Evolutionary conservation across 2,888 invertebrate genomes (phyloP), one percentile per base, ranked within the genome.

Genomic region (Diogma glabrata): DNA sequence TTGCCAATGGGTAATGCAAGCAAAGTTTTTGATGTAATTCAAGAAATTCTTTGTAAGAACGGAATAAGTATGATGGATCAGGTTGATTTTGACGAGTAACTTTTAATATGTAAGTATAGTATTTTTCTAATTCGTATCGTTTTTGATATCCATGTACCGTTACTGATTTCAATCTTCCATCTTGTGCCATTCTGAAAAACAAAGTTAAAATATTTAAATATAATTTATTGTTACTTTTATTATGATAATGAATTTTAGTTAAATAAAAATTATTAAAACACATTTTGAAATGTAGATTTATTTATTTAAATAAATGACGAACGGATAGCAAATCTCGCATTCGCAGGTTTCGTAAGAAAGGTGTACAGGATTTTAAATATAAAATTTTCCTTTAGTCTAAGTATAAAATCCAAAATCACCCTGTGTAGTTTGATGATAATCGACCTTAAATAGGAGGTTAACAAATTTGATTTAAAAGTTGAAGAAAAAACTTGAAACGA

Each of bases 11-110:
- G 74, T 92, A 96, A 67, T 88, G 84, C 58, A 88, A 74, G 64
- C 91, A 89, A 46, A 99, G 74, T 72, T 96, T 96, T 69, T 91
- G 88, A 67, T 96, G 90, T 52, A 99, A 82, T 70, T 99, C 99
- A 12, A 88, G 86, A 71, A 97, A 96, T 73, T 99, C 97, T 60
- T 92, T 89, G 72, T 94, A 99, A 0, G 93, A 89, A 54, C 99
- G 82, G 67, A 94, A 92, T 50, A 99, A 76, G 63, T 87, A 87
- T 57, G 87, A 82, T 1, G 90, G 85, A 65, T 91, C 89, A n/a
- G 81, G 79, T 65, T 91, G 88, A 46, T 82, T 82, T 59, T 86
- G 87, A 50, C 96, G 75, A 62, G 83, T 84, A 28, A 96, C 87
- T 57, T 84, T 78, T 57, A 89, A 73, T 56, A 90, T 84, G 66